phyloP scores from a whole-genome alignment of 2,888 invertebrate genomes.

The Caenorhabditis sp. region DNA sequence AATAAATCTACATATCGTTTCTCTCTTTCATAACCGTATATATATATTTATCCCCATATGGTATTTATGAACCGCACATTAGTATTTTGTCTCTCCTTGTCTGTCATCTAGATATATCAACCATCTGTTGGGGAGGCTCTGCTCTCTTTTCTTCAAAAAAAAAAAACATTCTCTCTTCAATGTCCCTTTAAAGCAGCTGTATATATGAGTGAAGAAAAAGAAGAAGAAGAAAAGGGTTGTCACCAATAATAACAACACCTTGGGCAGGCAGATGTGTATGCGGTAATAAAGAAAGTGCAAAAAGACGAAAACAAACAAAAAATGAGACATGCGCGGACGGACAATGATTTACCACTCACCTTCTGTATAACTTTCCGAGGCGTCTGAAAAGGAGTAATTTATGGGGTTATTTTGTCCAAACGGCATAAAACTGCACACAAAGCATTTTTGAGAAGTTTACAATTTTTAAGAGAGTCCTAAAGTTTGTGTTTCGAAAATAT shows the following conservation, averaged over 20 bases:
- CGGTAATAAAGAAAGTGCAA: constrained; percentile 3
- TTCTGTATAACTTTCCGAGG: constrained; percentile 27
- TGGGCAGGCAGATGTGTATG: neutral
- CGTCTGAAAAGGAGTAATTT: constrained; percentile 33
- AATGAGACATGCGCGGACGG: neutral
- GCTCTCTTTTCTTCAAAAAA: neutral
- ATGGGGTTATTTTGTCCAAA: neutral
- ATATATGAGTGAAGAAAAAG: no score
- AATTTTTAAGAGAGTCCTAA: no score
- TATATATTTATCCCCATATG: constrained; percentile 34
- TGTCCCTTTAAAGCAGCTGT: neutral
- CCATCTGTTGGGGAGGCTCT: constrained; percentile 42
- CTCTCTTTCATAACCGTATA: constrained; percentile 19
- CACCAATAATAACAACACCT: neutral
- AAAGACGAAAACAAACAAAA: neutral
- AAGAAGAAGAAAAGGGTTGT: neutral
- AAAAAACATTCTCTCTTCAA: constrained; percentile 1
- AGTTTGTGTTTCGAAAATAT: no score
- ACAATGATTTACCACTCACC: constrained; percentile 30
- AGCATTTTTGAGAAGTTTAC: no score
- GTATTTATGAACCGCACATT: constrained; percentile 33
- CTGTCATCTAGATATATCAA: constrained; percentile 40
- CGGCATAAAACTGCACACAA: constrained; percentile 25
- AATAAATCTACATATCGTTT: neutral
- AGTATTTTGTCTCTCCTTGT: constrained; percentile 43